Evolutionary conservation across 2,113 vertebrate species (phyloP), one percentile per base, ranked within the genome.

Genomic region (Nothoprocta pentlandii): DNA sequence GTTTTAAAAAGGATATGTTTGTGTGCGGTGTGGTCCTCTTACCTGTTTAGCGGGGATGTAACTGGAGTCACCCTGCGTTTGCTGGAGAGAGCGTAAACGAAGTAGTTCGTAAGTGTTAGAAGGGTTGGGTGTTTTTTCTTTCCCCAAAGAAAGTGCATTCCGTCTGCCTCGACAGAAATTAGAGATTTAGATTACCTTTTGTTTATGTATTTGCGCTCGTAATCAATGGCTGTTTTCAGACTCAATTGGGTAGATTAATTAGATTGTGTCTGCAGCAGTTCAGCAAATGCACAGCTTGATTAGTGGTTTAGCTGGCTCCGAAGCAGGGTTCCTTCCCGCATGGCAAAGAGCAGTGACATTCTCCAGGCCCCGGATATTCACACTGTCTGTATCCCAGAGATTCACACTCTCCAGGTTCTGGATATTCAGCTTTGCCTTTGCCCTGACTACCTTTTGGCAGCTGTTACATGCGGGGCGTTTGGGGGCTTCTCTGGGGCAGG

Each of bases 191-290:
- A 61, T 93, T 69, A 34, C 36, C 1, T 0, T 90, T 93, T 89
- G 71, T 89, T 93, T 96, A 73, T 79, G 12, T 95, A 34, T 91
- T 82, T 71, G 81, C 95, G 34, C 85, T 94, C 12, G 16, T 88
- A 96, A 96, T 97, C 36, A 7, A 46, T 94, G 41, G 9, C 76
- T 47, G 80, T 85, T 97, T 95, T 96, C 92, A 95, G 64, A 92
- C 54, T 93, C 79, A 90, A 0, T 96, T 94, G 80, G 56, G 12
- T 87, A 81, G 93, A 90, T 87, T 89, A 93, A 97, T 97, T 95
- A 89, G 68, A n/a, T 80, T 80, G 36, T 61, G 44, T 95, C 79
- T 76, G 44, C 96, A 95, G 69, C 79, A 36, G 21, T 94, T 97
- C 81, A 89, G 89, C 74, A 74, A 89, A 39, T 49, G n/a, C 26